Base-by-base conservation (phyloP, 2,888 invertebrate genomes). In the Apoda limacodes region DNA sequence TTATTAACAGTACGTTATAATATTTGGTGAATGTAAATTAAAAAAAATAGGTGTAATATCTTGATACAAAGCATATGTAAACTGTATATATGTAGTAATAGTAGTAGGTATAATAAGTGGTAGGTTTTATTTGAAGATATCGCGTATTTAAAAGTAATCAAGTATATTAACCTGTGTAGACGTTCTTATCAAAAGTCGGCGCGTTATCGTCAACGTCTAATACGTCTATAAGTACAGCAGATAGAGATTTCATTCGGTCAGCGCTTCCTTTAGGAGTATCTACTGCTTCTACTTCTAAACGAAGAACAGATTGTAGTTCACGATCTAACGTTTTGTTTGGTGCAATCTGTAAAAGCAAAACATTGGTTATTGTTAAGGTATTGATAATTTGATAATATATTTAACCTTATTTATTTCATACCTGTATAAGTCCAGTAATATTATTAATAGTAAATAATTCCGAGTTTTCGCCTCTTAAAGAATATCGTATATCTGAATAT, bases 151-250 rank as follows among this genome's bases (percentile, higher is more conserved):
- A 19, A 9, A 6, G 5, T 19, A 5, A n/a, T n/a, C n/a, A n/a
- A n/a, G n/a, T n/a, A 9, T 25, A 25, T 25, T 38, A 53, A 81
- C 81, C 81, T 7, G 64, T 86, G 43, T 90, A 90, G 9, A 83
- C 69, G 13, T 70, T 66, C 44, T 86, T 85, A 3, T 82, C 82
- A 52, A 91, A 92, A 2, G 62, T 60, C 0, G 92, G 92, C 0
- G 88, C 81, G 52, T 92, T 91, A 46, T 93, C 92, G 48, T 93
- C 92, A 0, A 90, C 88, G 51, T 92, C 92, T 1, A 88, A 60
- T 1, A 92, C 85, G 48, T 89, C 88, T 5, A 91, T 82, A 0
- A 83, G 71, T 7, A 90, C 82, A 42, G 86, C 81, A 1, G 86
- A 87, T 2, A 84, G 70, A 1, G 87, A 82, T 41, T 86, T 86